Percentiles rank a stretch among this genome's conserved stretches.
phyloP scores from a whole-genome alignment of 2,888 invertebrate genomes.

The Autographa pulchrina region DNA sequence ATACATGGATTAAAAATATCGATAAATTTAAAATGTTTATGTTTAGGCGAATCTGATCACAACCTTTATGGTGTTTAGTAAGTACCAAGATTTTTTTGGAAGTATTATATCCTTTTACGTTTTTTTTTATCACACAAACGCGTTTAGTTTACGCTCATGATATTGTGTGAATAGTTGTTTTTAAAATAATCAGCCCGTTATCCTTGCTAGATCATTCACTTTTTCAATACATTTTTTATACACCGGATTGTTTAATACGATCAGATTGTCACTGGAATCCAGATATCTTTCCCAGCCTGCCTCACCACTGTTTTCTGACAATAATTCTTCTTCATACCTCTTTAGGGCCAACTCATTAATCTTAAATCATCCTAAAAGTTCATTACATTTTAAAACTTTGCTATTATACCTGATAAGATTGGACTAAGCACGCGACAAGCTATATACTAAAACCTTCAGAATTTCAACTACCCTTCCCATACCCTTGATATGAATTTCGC shows the following conservation, averaged over 20 bases:
- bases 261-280: slow-evolving; percentile 31
- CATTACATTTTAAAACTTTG: not conserved
- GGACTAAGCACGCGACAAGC: slow-evolving; percentile 1
- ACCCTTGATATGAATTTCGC: not conserved
- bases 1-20: slow-evolving; percentile 22
- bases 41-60: slow-evolving; percentile 35
- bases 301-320: slow-evolving; percentile 16
- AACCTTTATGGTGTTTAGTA: slow-evolving; percentile 31
- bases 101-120: slow-evolving; percentile 13
- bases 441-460: not conserved
- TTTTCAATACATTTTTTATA: not conserved
- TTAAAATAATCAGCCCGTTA: not conserved
- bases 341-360: not conserved
- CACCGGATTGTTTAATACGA: slow-evolving; percentile 8
- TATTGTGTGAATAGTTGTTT: slow-evolving; percentile 3
- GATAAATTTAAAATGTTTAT: slow-evolving; percentile 44
- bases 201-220: not conserved
- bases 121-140: slow-evolving; percentile 12
- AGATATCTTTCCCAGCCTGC: slow-evolving; percentile 39
- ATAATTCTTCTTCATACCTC: not conserved
- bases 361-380: not conserved
- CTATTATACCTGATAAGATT: not conserved
- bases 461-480: not conserved
- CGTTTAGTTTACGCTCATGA: slow-evolving; percentile 1
- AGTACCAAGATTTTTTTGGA: slow-evolving; percentile 37